A percentile compares a stretch with the other conserved stretches of the same genome.
Evolutionary conservation across 1,140 invertebrate genomes (phyloP).

Genomic region (Drosophila mauritiana): DNA sequence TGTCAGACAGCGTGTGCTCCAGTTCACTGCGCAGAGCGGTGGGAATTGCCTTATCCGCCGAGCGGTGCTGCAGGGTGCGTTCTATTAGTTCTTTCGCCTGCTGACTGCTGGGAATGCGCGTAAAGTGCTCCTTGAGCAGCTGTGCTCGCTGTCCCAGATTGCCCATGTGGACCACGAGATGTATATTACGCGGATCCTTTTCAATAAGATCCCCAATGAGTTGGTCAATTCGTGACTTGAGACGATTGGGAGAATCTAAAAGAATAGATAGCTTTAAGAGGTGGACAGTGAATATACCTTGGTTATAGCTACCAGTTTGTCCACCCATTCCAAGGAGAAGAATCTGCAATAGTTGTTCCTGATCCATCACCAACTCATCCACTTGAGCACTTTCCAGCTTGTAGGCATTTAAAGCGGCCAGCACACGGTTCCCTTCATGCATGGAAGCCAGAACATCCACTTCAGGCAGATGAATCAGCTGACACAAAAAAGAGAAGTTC

Average conservation of each 20-base stretch:
- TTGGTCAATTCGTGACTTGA: constrained; percentile 32
- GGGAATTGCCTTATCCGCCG: constrained; percentile 70
- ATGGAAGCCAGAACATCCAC: constrained; percentile 81
- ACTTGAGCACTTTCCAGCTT: constrained; percentile 49
- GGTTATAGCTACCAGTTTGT: constrained; percentile 27
- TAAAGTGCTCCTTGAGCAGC: constrained; percentile 82
- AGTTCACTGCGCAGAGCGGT: constrained; percentile 61
- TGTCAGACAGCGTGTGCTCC: constrained; percentile 84
- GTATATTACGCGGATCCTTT: constrained; percentile 64
- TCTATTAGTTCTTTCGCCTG: constrained; percentile 75
- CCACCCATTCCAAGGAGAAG: constrained; percentile 60
- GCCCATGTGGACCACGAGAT: constrained; percentile 52
- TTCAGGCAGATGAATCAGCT: constrained; percentile 81
- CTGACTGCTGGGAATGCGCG: constrained; percentile 67
- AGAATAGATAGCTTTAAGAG: background rate
- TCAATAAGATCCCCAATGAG: constrained; percentile 54
- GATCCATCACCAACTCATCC: constrained; percentile 12
- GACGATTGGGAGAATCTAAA: constrained; percentile 19
- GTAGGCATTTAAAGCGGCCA: constrained; percentile 85
- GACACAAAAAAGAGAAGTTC: constrained; percentile 76
- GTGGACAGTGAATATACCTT: background rate
- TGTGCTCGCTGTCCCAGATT: constrained; percentile 73
- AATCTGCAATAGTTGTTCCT: constrained; percentile 55
- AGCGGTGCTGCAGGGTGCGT: constrained; percentile 64
- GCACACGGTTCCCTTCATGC: constrained; percentile 85